Percentiles rank a stretch among this genome's conserved stretches.
Evolutionary conservation across 2,888 invertebrate genomes (phyloP).

Genomic region (Ptilodon capucinus): DNA sequence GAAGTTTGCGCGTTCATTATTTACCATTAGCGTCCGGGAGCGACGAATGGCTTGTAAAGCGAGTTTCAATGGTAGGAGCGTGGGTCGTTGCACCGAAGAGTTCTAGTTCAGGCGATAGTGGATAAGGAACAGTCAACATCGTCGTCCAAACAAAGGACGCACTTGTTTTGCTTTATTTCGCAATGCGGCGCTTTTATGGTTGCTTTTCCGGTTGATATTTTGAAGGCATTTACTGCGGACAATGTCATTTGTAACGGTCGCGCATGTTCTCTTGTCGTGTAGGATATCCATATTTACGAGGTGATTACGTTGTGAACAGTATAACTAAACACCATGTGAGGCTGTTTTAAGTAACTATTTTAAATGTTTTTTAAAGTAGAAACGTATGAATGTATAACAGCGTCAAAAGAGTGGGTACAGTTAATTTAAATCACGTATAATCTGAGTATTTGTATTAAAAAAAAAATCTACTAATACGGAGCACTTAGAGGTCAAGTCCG

Average conservation of each 20-base stretch:
- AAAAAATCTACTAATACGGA: no score
- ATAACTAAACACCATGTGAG: neutral
- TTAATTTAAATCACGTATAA: no score
- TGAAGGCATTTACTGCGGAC: conserved; percentile 32
- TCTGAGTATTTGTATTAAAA: no score
- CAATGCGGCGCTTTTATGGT: conserved; percentile 63
- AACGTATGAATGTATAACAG: neutral
- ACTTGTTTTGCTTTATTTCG: conserved; percentile 71
- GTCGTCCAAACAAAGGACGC: conserved; percentile 69
- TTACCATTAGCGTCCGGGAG: neutral
- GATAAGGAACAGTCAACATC: conserved; percentile 77
- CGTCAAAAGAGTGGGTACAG: neutral
- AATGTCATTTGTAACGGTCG: conserved; percentile 22
- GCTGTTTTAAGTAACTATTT: neutral
- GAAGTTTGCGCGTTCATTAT: neutral
- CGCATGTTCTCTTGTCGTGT: neutral
- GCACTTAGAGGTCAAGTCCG: no score
- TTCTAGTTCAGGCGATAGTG: conserved; percentile 71
- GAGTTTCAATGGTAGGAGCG: conserved; percentile 45
- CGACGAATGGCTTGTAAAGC: conserved; percentile 15
- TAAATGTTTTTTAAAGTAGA: neutral
- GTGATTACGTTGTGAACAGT: neutral
- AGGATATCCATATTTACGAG: neutral
- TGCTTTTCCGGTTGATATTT: conserved; percentile 58
- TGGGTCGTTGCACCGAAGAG: conserved; percentile 62